Evolutionary conservation across 1,140 invertebrate genomes (phyloP), one percentile per base, ranked within the genome.

Genomic region (Neodiprion lecontei): DNA sequence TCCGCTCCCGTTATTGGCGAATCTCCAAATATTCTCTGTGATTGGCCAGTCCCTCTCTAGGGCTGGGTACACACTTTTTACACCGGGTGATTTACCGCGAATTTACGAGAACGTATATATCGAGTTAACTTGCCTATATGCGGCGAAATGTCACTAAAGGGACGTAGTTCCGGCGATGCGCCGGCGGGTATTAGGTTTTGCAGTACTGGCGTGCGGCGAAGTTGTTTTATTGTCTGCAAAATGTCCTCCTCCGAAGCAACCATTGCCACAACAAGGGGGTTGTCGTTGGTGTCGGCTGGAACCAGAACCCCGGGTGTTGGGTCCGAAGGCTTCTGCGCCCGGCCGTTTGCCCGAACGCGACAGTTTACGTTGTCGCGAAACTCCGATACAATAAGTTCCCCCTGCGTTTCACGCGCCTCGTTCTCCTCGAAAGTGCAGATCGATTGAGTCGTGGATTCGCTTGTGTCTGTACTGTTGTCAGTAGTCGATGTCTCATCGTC

Each of bases 211-310:
- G 85, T 87, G 67, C 61, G 83, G 2, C 81, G 82, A 3, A 87
- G 69, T 12, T 85, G 80, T 61, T 84, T 87, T 1, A 84, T 84
- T 7, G 82, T 83, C 1, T 83, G 76, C 21, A 85, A 67, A 71
- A 86, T 82, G 28, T 86, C 81, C 8, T 83, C 83, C 40, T 88
- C 83, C 1, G 83, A 84, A 23, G 83, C 77, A 7, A 86, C 72
- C 72, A 82, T 85, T 17, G 84, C 83, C 1, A 87, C 67, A 21
- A 84, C 72, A 48, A 80, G 71, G 1, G 83, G 79, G 0, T 77
- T 67, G 48, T 85, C 77, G 4, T 87, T 85, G 0, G 78, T 67
- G 48, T 85, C 77, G 4, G 48, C 70, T 7, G 74, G 78, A 8
- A 80, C 61, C 53, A 14, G 53, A 61, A 4, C 9, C 53, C 5